Conservation (phyloP, 2,888 invertebrate genomes). For the Pelosia muscerda region DNA sequence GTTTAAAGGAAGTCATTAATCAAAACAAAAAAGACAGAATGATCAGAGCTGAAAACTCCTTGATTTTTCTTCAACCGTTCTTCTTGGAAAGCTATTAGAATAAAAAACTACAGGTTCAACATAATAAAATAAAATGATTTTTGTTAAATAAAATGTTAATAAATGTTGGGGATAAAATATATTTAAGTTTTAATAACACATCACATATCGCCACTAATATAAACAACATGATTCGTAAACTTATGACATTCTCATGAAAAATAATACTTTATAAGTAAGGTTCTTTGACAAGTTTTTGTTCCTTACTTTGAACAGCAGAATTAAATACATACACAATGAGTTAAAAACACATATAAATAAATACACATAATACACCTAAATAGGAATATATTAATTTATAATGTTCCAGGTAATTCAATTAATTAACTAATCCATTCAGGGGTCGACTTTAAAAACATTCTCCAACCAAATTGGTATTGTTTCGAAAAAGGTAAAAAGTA, state of each 20-base stretch:
- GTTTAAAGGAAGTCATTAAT: conserved; percentile 55
- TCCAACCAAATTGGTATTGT: neutral
- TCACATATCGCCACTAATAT: neutral
- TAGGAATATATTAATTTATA: neutral
- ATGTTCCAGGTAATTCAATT: too few relatives aligned
- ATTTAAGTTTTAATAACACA: neutral
- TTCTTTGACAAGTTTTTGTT: too few relatives aligned
- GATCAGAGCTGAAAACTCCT: conserved; percentile 23
- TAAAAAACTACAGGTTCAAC: neutral
- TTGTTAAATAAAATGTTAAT: neutral
- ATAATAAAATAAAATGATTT: neutral
- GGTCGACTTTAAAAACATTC: too few relatives aligned
- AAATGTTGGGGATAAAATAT: neutral
- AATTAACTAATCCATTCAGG: too few relatives aligned
- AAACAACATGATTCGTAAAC: too few relatives aligned
- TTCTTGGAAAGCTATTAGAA: conserved; percentile 22
- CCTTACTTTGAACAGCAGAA: too few relatives aligned
- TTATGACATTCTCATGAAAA: neutral
- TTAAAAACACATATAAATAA: neutral
- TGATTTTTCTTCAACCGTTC: conserved; percentile 34
- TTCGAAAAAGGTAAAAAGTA: neutral
- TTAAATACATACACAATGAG: too few relatives aligned
- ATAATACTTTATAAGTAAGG: neutral
- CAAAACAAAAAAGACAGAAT: conserved; percentile 49
- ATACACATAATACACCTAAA: neutral